A percentile compares a stretch with the other conserved stretches of the same genome.
phyloP scores from a whole-genome alignment of 1,140 invertebrate species.

The Eulimnadia texana region DNA sequence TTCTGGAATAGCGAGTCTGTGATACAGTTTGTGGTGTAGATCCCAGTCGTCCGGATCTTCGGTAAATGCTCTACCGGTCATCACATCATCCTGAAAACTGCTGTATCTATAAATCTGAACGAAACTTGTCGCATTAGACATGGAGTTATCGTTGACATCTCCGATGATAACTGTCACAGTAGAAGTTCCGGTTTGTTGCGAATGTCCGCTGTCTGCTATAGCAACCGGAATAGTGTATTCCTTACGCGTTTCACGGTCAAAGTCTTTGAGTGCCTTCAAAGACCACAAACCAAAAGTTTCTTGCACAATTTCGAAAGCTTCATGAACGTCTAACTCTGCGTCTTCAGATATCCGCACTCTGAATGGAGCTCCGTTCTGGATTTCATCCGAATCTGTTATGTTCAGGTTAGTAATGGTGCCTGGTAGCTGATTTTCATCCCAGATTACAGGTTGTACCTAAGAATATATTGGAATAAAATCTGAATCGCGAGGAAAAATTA shows the following conservation, averaged over 20 bases:
- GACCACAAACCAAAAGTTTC: background rate
- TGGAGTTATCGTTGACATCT: conserved; percentile 76
- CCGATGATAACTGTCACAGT: conserved; percentile 72
- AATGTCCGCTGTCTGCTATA: conserved; percentile 66
- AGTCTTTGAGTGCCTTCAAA: conserved; percentile 28
- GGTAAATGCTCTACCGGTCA: conserved; percentile 78
- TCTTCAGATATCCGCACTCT: conserved; percentile 49
- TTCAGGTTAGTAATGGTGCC: conserved; percentile 45
- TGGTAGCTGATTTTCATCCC: conserved; percentile 56
- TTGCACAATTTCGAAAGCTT: conserved; percentile 48
- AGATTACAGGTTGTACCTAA: conserved; percentile 65
- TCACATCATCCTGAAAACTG: conserved; percentile 51
- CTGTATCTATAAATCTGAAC: conserved; percentile 88
- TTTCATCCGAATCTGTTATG: conserved; percentile 64
- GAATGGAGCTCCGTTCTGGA: conserved; percentile 65
- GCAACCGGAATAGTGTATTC: conserved; percentile 70
- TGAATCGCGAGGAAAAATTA: background rate
- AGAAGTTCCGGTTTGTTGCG: conserved; percentile 51
- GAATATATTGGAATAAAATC: too few relatives aligned
- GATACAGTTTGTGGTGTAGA: conserved; percentile 67
- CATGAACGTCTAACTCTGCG: conserved; percentile 47
- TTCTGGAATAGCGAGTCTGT: conserved; percentile 36
- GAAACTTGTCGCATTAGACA: conserved; percentile 59
- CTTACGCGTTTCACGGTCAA: conserved; percentile 79
- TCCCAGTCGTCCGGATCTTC: conserved; percentile 89